Evolutionary conservation across 1,140 invertebrate genomes (phyloP).

Genomic region (Halyomorpha halys): DNA sequence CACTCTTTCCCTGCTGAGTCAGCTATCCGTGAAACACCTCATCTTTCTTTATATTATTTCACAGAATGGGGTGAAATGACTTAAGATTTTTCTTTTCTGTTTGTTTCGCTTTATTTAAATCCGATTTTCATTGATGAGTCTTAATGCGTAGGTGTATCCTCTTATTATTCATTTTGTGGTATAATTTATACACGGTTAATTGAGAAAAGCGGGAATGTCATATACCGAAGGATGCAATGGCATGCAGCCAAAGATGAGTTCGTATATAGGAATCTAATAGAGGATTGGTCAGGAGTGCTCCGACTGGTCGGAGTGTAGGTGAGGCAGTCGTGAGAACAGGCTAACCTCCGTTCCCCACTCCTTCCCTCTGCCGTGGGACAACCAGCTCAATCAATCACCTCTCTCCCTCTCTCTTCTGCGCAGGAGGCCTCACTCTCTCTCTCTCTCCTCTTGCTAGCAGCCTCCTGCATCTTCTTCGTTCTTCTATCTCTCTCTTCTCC

Average conservation of each 20-base stretch:
- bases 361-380: slow-evolving; percentile 17
- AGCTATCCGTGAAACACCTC: too few relatives aligned
- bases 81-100: too few relatives aligned
- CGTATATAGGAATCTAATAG: not conserved
- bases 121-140: too few relatives aligned
- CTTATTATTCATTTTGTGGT: too few relatives aligned
- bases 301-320: slow-evolving; percentile 3
- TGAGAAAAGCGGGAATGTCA: too few relatives aligned
- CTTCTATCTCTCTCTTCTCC: not conserved
- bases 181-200: too few relatives aligned
- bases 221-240: not conserved
- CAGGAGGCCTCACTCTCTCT: slow-evolving; percentile 25
- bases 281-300: not conserved
- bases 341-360: slow-evolving; percentile 16
- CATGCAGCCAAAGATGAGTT: not conserved
- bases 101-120: too few relatives aligned
- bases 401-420: slow-evolving; percentile 28
- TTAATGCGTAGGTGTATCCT: too few relatives aligned
- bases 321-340: slow-evolving; percentile 17
- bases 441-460: slow-evolving; percentile 11
- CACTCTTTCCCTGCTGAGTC: too few relatives aligned
- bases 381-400: slow-evolving; percentile 26
- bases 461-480: not conserved
- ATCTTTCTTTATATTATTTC: too few relatives aligned
- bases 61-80: too few relatives aligned